Evolutionary conservation across 2,888 invertebrate genomes (phyloP).

Genomic region (Apamea epomidion): DNA sequence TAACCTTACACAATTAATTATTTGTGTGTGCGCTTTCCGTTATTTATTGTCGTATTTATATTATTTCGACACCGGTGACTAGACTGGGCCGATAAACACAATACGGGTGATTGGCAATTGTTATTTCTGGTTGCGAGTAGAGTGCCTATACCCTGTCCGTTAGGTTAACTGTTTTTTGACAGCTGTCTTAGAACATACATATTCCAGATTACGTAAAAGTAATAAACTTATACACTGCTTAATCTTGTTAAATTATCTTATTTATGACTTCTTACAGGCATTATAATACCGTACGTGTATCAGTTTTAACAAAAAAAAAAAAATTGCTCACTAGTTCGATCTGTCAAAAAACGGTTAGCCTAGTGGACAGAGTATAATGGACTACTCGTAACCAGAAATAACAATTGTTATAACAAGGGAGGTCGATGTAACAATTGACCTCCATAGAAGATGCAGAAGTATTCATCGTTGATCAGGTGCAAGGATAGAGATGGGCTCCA

Average conservation of each 20-base stretch:
- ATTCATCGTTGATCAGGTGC: constrained; percentile 11
- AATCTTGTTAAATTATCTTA: no score
- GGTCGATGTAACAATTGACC: neutral
- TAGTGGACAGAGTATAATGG: neutral
- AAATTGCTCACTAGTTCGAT: no score
- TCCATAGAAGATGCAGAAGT: neutral
- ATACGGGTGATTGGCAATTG: constrained; percentile 30
- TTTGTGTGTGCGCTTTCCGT: constrained; percentile 35
- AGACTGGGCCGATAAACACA: constrained; percentile 15
- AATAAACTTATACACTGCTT: no score
- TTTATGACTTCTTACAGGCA: no score
- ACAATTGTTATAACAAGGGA: neutral
- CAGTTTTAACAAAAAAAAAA: no score
- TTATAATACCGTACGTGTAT: no score
- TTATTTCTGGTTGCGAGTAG: constrained; percentile 19
- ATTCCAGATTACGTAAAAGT: no score
- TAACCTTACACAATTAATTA: constrained; percentile 55
- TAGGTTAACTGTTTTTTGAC: no score
- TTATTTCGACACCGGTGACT: constrained; percentile 44
- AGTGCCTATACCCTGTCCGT: neutral
- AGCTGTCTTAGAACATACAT: no score
- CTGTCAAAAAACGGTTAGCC: no score
- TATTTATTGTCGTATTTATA: constrained; percentile 42
- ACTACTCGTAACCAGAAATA: neutral
- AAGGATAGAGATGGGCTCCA: neutral